Evolutionary conservation across 2,797 vertebrate genomes (phyloP).

Genomic region (Anabacerthia variegaticeps): DNA sequence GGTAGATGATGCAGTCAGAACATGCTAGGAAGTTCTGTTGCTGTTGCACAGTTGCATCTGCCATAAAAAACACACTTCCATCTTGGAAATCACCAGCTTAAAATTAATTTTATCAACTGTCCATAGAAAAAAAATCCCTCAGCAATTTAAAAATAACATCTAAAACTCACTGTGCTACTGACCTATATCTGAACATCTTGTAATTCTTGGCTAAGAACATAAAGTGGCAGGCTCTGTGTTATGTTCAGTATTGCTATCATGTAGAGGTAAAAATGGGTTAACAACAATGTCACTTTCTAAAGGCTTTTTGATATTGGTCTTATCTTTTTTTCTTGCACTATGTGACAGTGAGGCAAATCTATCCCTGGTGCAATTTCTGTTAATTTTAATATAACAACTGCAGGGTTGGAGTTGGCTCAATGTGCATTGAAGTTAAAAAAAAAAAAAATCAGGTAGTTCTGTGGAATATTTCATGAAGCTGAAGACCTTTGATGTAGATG

Average conservation of each 20-base stretch:
- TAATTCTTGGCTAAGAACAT: neutral
- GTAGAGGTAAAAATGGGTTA: constrained; percentile 18
- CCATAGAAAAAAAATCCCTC: neutral
- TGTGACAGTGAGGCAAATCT: neutral
- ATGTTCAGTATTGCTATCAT: neutral
- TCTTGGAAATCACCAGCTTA: constrained; percentile 2
- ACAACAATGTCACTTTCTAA: neutral
- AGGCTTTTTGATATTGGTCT: neutral
- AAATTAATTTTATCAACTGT: constrained; percentile 20
- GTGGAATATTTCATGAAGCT: constrained; percentile 9
- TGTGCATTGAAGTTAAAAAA: neutral
- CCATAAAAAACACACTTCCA: neutral
- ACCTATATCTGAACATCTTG: constrained; percentile 53
- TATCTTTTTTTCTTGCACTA: neutral
- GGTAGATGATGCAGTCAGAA: neutral
- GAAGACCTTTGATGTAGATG: constrained; percentile 51
- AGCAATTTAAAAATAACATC: constrained; percentile 42
- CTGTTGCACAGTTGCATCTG: neutral
- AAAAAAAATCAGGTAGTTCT: neutral
- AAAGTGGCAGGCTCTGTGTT: neutral
- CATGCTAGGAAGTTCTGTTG: neutral
- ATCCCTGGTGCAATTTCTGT: neutral
- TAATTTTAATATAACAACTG: constrained; percentile 25
- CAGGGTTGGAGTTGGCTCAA: neutral
- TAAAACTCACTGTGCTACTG: constrained; percentile 39